Evolutionary conservation across 2,797 vertebrate genomes (phyloP), one percentile per base, ranked within the genome.

Genomic region (Vipera latastei): DNA sequence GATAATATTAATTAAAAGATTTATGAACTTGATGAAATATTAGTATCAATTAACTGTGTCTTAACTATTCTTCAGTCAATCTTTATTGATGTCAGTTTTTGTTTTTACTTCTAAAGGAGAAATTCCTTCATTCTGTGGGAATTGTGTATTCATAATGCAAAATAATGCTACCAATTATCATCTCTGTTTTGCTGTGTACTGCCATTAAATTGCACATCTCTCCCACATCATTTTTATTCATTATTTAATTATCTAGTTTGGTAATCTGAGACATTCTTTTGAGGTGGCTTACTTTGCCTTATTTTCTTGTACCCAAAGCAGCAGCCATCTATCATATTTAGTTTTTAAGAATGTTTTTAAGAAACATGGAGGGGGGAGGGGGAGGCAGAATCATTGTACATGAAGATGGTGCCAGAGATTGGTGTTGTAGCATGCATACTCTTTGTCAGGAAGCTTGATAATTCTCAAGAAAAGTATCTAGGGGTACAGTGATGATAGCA

Each of bases 1-100:
- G 60, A 56, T 90, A 25, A 18, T 65, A 69, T n/a, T 78, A 32
- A 90, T 65, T 92, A 90, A 90, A 90, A 86, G 59, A 56, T 51
- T n/a, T 89, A 61, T 57, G 25, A 32, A 65, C 32, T 86, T 57
- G 60, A 48, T 32, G 26, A 53, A 20, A 65, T 69, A 22, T 65
- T 92, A 89, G 26, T 38, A 57, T 60, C 59, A 53, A 32, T 6
- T 32, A 51, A 16, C n/a, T 92, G 20, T 85, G 48, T 28, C 61
- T 85, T 73, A 63, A 63, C 69, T 51, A 57, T 26, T 56, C 44
- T 83, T 83, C 89, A 7, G 78, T 89, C 60, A 92, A 44, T 88
- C 55, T 89, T 28, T 78, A 18, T 88, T 88, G 73, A 78, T 63
- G 16, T 44, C 83, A 28, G 11, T n/a, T 48, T 61, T 78, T 83